Conservation (phyloP, 1,140 invertebrate species). For the Drosophila tropicalis region DNA sequence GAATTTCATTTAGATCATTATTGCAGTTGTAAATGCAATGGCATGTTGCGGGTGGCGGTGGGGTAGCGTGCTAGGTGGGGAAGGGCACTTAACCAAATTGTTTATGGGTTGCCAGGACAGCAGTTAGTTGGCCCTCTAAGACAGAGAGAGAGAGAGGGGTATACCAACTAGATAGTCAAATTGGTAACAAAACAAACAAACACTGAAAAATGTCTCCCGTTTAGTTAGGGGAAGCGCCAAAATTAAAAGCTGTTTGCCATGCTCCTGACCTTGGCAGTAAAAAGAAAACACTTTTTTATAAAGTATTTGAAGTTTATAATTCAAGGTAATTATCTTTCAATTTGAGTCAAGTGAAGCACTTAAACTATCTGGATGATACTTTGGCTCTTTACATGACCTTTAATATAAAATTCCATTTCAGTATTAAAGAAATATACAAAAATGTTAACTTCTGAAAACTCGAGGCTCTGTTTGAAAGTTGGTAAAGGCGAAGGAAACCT, state of each 20-base stretch:
- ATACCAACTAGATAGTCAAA: background rate
- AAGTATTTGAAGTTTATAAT: background rate
- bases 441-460: too few relatives aligned
- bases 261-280: background rate
- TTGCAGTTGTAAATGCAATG: slow-evolving; percentile 24
- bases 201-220: background rate
- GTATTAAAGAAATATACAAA: too few relatives aligned
- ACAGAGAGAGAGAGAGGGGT: background rate
- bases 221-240: background rate
- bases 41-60: slow-evolving; percentile 14
- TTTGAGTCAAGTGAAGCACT: background rate
- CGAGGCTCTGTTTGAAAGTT: too few relatives aligned
- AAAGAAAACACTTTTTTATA: background rate
- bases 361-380: background rate
- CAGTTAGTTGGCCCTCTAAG: slow-evolving; percentile 7
- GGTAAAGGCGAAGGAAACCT: too few relatives aligned
- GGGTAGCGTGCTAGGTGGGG: background rate
- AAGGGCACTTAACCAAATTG: slow-evolving; percentile 45
- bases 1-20: slow-evolving; percentile 62
- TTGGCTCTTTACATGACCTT: background rate
- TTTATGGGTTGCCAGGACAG: slow-evolving; percentile 33
- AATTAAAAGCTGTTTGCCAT: background rate
- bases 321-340: background rate
- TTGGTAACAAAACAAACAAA: slow-evolving; percentile 1
- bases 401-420: too few relatives aligned